These are phyloP conservation scores for Zaprionus gabonicus DNA, from an alignment of 1,140 invertebrate species.

Conservation along the genomic window DNA sequence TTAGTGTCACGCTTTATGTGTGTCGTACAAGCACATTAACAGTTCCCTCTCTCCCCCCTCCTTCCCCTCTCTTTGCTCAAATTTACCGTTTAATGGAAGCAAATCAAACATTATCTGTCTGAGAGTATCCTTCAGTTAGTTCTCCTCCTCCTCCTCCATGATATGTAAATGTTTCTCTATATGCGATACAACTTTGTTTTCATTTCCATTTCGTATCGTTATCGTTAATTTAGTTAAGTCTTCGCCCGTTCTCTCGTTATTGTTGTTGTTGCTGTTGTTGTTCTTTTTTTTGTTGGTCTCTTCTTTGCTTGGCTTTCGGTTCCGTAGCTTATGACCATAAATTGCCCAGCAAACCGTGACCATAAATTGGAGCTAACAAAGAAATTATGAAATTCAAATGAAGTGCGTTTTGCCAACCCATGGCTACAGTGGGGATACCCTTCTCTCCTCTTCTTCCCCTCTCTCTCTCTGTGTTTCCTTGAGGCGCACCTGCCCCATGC, in stretches of 20 bases:
- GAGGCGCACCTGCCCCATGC: constrained; percentile 50
- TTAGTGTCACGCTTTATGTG: constrained; percentile 1
- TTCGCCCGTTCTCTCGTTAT: constrained; percentile 44
- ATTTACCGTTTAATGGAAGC: neutral
- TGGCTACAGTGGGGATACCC: neutral
- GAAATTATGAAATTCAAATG: constrained; percentile 83
- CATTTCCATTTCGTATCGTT: constrained; percentile 74
- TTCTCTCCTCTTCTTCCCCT: constrained; percentile 5
- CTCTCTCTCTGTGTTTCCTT: constrained; percentile 10
- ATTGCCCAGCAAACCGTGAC: constrained; percentile 81
- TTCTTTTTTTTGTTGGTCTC: constrained; percentile 34
- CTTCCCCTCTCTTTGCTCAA: neutral
- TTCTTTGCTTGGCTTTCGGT: constrained; percentile 26
- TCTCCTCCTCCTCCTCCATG: neutral
- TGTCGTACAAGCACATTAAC: constrained; percentile 1
- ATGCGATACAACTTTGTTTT: constrained; percentile 33
- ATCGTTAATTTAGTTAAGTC: constrained; percentile 78
- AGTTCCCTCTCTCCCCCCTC: neutral
- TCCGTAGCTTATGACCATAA: constrained; percentile 79
- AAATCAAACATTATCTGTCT: neutral
- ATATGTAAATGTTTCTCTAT: constrained; percentile 23
- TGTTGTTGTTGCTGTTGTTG: constrained; percentile 48
- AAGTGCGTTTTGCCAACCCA: constrained; percentile 67
- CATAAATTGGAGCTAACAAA: constrained; percentile 83
- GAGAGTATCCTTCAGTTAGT: neutral